A percentile compares a stretch with the other conserved stretches of the same genome.
Conservation (phyloP, 2,113 vertebrate genomes). For the Ptyas mucosa region DNA sequence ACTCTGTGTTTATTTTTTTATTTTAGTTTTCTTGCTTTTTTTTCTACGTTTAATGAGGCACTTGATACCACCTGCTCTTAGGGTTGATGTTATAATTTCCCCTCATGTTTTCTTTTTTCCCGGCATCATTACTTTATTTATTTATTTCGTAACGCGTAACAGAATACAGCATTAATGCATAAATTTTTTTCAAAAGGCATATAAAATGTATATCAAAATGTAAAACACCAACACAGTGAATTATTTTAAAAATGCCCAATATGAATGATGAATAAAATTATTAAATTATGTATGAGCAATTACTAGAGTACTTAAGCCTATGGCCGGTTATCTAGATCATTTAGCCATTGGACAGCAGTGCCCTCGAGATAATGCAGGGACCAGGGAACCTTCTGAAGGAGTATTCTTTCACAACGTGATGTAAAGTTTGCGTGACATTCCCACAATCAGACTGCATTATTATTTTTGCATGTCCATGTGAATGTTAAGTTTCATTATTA, state of each 20-base stretch:
- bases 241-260: background rate
- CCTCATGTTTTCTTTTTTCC: background rate
- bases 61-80: background rate
- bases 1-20: background rate
- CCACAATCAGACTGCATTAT: background rate
- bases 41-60: background rate
- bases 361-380: background rate
- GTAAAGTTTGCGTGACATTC: background rate
- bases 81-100: background rate
- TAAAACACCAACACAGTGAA: background rate
- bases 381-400: background rate
- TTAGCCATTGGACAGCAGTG: background rate
- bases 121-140: background rate
- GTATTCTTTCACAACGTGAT: background rate
- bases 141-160: background rate
- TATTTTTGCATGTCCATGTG: background rate
- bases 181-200: background rate
- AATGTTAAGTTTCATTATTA: background rate
- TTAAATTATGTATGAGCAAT: background rate
- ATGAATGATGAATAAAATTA: background rate
- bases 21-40: background rate
- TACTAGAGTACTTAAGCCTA: background rate
- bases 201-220: background rate
- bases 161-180: background rate
- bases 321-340: background rate